Percentiles rank a stretch among this genome's conserved stretches.
phyloP scores from a whole-genome alignment of 2,888 invertebrate genomes.

The Caenorhabditis sinica region DNA sequence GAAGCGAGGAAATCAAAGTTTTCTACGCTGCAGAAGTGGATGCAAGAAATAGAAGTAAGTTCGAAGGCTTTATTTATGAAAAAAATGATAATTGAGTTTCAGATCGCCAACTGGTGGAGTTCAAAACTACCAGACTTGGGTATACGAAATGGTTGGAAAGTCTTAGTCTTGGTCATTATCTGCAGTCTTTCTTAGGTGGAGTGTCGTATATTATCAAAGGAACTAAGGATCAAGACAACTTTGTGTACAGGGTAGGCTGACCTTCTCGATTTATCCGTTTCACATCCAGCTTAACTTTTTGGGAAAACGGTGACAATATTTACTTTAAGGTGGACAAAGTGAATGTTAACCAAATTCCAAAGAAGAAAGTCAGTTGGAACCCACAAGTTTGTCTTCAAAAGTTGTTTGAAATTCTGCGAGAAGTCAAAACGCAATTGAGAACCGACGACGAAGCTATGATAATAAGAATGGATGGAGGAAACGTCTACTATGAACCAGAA shows the following conservation, averaged over 20 bases:
- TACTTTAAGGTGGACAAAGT: conserved; percentile 18
- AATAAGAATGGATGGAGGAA: background rate
- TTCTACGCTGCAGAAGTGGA: conserved; percentile 36
- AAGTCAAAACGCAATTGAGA: background rate
- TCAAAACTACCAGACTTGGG: background rate
- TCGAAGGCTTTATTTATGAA: too few relatives aligned
- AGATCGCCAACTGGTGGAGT: background rate
- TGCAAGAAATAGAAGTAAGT: conserved; percentile 6
- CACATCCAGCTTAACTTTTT: too few relatives aligned
- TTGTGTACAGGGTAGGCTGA: background rate
- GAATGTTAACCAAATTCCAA: background rate
- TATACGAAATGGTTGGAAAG: background rate
- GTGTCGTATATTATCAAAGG: background rate
- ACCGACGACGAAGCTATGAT: conserved; percentile 18
- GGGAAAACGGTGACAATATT: too few relatives aligned
- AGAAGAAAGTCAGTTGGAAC: conserved; percentile 1
- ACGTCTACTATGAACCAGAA: conserved; percentile 1
- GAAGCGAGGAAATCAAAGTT: background rate
- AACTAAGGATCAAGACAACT: background rate
- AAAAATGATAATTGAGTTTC: background rate
- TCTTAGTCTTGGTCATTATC: background rate
- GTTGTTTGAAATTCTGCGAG: conserved; percentile 11
- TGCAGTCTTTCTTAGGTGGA: background rate
- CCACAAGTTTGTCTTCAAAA: background rate
- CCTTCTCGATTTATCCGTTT: too few relatives aligned